Conservation (phyloP, 2,113 vertebrate species). For the Aythya baeri region DNA sequence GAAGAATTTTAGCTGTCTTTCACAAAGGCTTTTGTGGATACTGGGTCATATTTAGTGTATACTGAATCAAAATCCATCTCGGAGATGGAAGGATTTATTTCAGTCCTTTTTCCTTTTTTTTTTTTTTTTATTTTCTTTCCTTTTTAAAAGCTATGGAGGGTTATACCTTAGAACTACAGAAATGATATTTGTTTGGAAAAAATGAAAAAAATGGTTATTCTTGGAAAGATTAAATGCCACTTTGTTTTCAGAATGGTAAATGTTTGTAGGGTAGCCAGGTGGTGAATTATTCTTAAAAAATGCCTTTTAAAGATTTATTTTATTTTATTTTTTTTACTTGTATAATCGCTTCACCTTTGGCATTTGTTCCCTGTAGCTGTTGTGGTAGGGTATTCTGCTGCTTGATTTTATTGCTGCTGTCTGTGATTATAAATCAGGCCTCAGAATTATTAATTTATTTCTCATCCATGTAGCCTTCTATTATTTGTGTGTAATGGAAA, state of each 20-base stretch:
- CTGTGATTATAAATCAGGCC: conserved; percentile 25
- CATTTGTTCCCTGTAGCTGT: not conserved
- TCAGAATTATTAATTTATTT: conserved; percentile 14
- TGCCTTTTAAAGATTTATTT: not conserved
- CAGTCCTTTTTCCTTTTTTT: accelerated
- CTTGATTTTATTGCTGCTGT: not conserved
- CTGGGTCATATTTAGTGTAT: not conserved
- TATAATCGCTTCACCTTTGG: not conserved
- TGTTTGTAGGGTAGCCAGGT: not conserved
- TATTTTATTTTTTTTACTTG: not conserved
- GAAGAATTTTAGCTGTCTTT: not conserved
- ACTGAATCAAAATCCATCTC: not conserved
- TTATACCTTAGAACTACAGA: not conserved
- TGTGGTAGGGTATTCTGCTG: not conserved
- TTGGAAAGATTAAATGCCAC: not conserved
- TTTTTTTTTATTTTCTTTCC: not conserved
- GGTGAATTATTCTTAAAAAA: not conserved
- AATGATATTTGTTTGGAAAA: not conserved
- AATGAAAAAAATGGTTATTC: not conserved
- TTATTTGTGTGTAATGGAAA: conserved; percentile 31
- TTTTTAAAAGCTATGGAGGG: not conserved
- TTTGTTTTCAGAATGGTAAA: not conserved
- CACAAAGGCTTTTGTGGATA: not conserved
- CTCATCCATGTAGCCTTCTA: not conserved
- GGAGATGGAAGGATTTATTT: not conserved